These are phyloP conservation scores for Tursiops truncatus DNA, from an alignment of 2,113 vertebrate species.

Conservation along the genomic window DNA sequence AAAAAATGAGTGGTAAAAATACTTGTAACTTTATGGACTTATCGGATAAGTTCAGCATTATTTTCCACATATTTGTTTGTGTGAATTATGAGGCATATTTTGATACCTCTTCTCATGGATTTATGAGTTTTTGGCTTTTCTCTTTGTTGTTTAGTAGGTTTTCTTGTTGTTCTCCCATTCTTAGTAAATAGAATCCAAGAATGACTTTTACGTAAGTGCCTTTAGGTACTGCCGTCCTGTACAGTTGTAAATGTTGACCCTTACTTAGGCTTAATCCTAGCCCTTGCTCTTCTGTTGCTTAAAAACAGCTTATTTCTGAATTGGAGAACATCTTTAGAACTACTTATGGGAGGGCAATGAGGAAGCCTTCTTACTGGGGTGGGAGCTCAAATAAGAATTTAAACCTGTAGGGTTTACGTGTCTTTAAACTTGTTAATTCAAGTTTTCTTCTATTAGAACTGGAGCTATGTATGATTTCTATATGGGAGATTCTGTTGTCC, in stretches of 20 bases:
- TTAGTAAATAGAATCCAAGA: conserved; percentile 22
- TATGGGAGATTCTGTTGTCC: not conserved
- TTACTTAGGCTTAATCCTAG: not conserved
- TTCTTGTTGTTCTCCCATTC: not conserved
- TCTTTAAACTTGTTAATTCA: conserved; percentile 35
- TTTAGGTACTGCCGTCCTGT: not conserved
- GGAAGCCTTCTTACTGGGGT: not conserved
- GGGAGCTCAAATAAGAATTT: not conserved
- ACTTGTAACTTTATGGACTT: conserved; percentile 1
- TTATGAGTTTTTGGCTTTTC: not conserved
- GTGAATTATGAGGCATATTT: not conserved
- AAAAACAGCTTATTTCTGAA: conserved; percentile 21
- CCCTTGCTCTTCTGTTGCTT: not conserved
- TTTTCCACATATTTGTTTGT: not conserved
- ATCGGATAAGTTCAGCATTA: not conserved
- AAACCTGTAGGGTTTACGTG: not conserved
- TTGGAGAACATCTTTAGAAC: conserved; percentile 3
- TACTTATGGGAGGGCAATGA: not conserved
- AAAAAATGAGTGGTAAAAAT: not conserved
- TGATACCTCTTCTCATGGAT: not conserved
- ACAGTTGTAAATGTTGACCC: not conserved
- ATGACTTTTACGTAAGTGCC: not conserved
- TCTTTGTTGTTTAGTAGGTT: not conserved
- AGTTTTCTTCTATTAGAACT: conserved; percentile 16
- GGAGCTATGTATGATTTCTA: not conserved